Base-by-base conservation (phyloP, 2,797 vertebrate species). In the Cynodonichthys magdalenae region DNA sequence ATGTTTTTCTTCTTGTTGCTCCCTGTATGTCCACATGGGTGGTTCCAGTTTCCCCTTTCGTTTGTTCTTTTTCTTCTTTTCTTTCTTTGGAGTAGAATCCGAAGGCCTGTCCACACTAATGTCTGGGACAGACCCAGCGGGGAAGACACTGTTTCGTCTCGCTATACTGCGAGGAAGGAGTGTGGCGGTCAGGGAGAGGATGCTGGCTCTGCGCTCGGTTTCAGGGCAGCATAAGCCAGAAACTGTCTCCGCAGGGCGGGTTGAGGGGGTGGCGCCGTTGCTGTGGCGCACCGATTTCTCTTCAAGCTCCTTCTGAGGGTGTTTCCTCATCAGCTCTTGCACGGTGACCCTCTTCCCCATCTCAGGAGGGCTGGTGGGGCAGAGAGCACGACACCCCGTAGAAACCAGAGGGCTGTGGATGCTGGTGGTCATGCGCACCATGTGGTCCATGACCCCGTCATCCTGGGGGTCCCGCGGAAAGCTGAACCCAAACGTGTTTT, bases 401-500 rank as follows among this genome's bases (percentile, higher is more conserved):
- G 81, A 85, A 63, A 97, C 86, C 0, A 97, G 93, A 0, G 95
- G 96, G 79, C 95, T 95, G 82, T 89, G 90, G 0, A 96, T 55
- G 59, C 95, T 87, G 11, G 95, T 96, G 45, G 95, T 97, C 68
- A 96, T 90, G 52, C 92, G 93, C 64, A 97, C 96, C 90, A 96
- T 93, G 84, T 96, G 95, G 85, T 97, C 95, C 86, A 96, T 58
- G 53, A 95, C 94, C 0, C 95, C 95, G 0, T 95, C 90, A n/a
- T 95, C 92, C 77, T 92, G 53, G 0, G 94, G 92, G 42, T 95
- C 86, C 0, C 15, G 92, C 1, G 90, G 93, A 49, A 95, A 79
- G 53, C 42, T 88, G 84, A 95, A 87, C 47, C 81, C 93, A 75
- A 96, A 93, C 0, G 77, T 68, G 70, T 83, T 89, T 51, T 90